Evolutionary conservation across 30 jellyfish, hydroid and myxozoan genomes (phyloP), one percentile per base, ranked within the genome.

Genomic region (Pelagia noctiluca): DNA sequence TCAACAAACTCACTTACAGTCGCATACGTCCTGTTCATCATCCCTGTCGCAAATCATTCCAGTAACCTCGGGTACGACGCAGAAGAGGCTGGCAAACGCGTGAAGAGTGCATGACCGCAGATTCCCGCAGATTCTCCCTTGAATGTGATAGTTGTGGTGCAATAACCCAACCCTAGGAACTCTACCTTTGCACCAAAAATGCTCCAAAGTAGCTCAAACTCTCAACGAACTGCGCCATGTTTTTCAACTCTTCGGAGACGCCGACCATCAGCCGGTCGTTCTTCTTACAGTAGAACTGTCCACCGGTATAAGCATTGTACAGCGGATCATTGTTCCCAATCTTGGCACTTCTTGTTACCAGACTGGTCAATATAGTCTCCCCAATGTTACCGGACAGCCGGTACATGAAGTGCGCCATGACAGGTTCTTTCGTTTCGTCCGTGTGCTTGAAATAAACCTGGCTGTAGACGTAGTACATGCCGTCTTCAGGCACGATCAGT

Each of bases 241-340:
- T 23, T 24, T 13, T 38, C 8, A 72, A 75, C 32, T 84, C 88
- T 25, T 84, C 88, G 19, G 88, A 63, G 13, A 84, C 88, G 5
- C 94, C 94, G 0, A 84, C 88, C 88, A 84, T 84, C 25, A 84
- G 78, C 30, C 73, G 61, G 38, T 84, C 94, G 10, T 84, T 84
- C 50, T 84, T 75, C 61, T 46, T 72, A 42, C 81, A 72, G 3
- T 47, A 3, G 33, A 70, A 73, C 60, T 34, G 28, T 1, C 94
- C 94, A 29, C 83, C 94, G 0, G 88, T 73, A 70, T 54, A 84
- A 23, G 84, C 67, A 57, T 62, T 84, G 63, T 7, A 84, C 24
- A 84, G 47, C 38, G 81, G 57, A 11, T 74, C 38, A 30, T 57
- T 62, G 52, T 22, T 35, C 2, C 78, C 57, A 0, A 75, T 42